Percentiles rank a stretch among this genome's conserved stretches.
phyloP scores from a whole-genome alignment of 2,113 vertebrate species.

The Otis tarda region DNA sequence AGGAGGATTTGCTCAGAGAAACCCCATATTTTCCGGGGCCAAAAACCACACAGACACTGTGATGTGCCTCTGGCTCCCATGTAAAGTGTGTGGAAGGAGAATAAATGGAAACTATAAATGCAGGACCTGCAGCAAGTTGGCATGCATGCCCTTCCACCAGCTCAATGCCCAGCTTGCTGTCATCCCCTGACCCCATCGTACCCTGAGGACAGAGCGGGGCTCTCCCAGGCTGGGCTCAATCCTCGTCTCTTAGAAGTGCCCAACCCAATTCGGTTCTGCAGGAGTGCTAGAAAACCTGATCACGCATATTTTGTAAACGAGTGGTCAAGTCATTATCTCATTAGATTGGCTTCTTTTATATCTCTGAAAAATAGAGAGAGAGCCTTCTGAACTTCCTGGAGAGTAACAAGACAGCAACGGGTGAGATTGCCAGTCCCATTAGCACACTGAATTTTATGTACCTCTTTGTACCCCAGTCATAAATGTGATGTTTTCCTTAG shows the following conservation, averaged over 20 bases:
- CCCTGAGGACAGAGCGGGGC: fast-evolving
- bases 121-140: neutral
- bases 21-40: neutral
- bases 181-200: neutral
- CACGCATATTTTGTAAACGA: neutral
- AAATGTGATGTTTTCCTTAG: neutral
- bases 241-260: neutral
- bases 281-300: neutral
- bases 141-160: neutral
- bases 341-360: neutral
- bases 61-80: neutral
- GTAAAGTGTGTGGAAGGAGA: neutral
- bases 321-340: neutral
- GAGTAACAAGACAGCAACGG: neutral
- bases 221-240: neutral
- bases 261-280: neutral
- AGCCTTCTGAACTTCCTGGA: neutral
- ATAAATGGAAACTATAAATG: neutral
- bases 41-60: fast-evolving
- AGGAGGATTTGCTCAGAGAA: neutral
- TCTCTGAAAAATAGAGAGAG: neutral
- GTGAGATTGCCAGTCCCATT: neutral
- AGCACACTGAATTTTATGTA: neutral
- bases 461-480: neutral
- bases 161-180: neutral